Conservation (phyloP, 2,888 invertebrate genomes). For the Gryllus longicercus region DNA sequence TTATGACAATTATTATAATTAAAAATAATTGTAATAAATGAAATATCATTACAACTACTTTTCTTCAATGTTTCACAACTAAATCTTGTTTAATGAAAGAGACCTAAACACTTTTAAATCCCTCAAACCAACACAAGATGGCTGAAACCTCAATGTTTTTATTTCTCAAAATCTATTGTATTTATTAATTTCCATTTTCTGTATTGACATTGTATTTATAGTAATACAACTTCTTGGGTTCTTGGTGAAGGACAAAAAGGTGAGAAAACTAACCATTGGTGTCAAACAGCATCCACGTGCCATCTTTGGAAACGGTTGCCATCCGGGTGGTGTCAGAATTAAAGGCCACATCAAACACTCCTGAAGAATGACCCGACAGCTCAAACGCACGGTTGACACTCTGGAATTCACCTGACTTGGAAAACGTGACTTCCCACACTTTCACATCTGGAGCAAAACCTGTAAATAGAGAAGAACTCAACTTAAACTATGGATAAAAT, state of each 20-base stretch:
- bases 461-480: slow-evolving; percentile 39
- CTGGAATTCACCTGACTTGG: slow-evolving; percentile 69
- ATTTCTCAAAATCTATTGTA: too few species aligned
- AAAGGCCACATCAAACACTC: slow-evolving; percentile 76
- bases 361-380: slow-evolving; percentile 76
- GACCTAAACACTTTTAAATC: too few species aligned
- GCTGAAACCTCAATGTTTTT: too few species aligned
- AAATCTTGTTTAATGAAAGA: not conserved
- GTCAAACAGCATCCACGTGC: slow-evolving; percentile 81
- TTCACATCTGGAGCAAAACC: slow-evolving; percentile 67
- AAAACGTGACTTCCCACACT: slow-evolving; percentile 78
- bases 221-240: not conserved
- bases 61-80: not conserved
- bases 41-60: too few species aligned
- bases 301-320: slow-evolving; percentile 82
- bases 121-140: too few species aligned
- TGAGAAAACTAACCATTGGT: slow-evolving; percentile 65
- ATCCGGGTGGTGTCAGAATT: slow-evolving; percentile 77
- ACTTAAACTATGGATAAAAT: too few species aligned
- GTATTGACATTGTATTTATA: not conserved
- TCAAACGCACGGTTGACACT: slow-evolving; percentile 73
- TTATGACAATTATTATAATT: not conserved
- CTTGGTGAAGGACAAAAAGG: not conserved
- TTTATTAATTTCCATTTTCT: too few species aligned
- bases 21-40: not conserved